Percentiles rank a stretch among this genome's conserved stretches.
Conservation (phyloP, 2,797 vertebrate genomes). For the Anguilla obscura region DNA sequence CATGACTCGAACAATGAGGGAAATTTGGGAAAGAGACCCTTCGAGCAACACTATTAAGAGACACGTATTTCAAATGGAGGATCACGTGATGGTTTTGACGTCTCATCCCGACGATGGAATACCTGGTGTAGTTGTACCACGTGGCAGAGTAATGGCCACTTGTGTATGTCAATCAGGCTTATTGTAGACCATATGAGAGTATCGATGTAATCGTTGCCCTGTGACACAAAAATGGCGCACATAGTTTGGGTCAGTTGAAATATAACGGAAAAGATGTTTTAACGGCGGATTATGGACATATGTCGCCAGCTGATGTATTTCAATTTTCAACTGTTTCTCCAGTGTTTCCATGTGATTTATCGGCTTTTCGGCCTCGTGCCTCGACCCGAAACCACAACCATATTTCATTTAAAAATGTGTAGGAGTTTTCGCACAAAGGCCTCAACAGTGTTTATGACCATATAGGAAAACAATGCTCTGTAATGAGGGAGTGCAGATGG, state of each 20-base stretch:
- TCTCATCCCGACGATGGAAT: not conserved
- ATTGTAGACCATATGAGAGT: not conserved
- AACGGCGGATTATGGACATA: constrained; percentile 27
- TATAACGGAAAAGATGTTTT: not conserved
- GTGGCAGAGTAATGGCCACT: constrained; percentile 7
- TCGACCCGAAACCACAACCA: constrained; percentile 60
- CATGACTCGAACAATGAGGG: not conserved
- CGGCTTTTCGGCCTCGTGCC: constrained; percentile 54
- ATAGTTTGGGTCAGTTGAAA: not conserved
- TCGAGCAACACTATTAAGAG: not conserved
- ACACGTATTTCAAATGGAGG: not conserved
- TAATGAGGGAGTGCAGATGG: not conserved
- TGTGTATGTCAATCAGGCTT: constrained; percentile 9
- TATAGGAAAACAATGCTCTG: constrained; percentile 29
- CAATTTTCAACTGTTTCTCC: constrained; percentile 47
- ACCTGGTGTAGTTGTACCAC: not conserved
- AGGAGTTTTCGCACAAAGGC: constrained; percentile 43
- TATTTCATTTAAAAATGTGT: constrained; percentile 53
- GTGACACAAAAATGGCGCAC: not conserved
- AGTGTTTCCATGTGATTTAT: constrained; percentile 62
- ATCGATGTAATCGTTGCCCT: not conserved
- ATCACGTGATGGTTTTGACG: constrained; percentile 3
- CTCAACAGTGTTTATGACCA: constrained; percentile 28
- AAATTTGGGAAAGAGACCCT: not conserved
- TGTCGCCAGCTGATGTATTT: constrained; percentile 61